Base-by-base conservation (phyloP, 2,888 invertebrate genomes). In the Drosophila rubida region DNA sequence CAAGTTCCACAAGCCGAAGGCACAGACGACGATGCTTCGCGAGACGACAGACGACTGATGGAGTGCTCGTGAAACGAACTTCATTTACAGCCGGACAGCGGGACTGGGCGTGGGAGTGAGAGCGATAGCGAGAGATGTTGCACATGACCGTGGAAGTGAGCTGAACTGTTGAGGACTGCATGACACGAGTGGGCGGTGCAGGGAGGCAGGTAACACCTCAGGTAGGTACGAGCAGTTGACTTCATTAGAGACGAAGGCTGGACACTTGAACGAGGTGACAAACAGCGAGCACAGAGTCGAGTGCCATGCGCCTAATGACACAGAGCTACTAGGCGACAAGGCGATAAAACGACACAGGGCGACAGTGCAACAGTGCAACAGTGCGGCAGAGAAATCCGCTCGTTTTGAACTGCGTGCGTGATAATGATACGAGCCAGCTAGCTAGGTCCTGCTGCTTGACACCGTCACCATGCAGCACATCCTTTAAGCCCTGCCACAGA, bases 221-320 rank as follows among this genome's bases (percentile, higher is more conserved):
- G 74, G 74, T 74, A 75, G 70, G 19, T 19, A 19, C 48, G 61
- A 61, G 55, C 64, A 78, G 81, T 80, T 82, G 81, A 85, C 86
- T 82, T 82, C 81, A 82, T 82, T 82, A 81, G 82, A 77, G 82
- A 59, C 75, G 54, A 50, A 58, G 62, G 73, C 67, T 65, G 75
- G 81, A 85, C 83, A 82, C 81, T 85, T 72, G 80, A 82, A 66
- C 60, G 60, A 68, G 76, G 69, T 64, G 70, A 81, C 84, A 83
- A 69, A 69, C 76, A 68, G 73, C 63, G 60, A 59, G 54, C 35
- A 44, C 69, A 69, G 63, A 69, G 63, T 58, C 60, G 72, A 72
- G 81, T 72, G 75, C 68, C 55, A 55, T 53, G 68, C 75, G 72
- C 82, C 85, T 82, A 85, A 85, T 85, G 81, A 82, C 86, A 81